Conservation (phyloP, 1,140 invertebrate genomes). For the Meloidogyne chitwoodi region DNA sequence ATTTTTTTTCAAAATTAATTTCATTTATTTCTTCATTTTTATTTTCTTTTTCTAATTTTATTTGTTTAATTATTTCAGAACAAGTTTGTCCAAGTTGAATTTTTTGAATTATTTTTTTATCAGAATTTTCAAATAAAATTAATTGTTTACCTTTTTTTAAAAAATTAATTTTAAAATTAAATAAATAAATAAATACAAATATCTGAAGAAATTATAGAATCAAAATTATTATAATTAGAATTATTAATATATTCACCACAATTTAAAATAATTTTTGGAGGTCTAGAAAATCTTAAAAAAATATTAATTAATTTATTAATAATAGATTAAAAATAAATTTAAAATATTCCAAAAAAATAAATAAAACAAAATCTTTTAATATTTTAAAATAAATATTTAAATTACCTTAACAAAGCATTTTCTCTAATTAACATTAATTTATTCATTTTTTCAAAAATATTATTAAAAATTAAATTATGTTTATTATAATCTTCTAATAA, state of each 20-base stretch:
- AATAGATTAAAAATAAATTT: no score
- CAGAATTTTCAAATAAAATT: neutral
- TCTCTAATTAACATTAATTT: constrained; percentile 39
- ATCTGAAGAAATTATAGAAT: neutral
- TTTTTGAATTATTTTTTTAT: neutral
- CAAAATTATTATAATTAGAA: neutral
- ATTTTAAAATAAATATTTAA: neutral
- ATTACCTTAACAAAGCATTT: constrained; percentile 37
- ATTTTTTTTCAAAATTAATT: neutral
- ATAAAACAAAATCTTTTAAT: no score
- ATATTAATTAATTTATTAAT: neutral
- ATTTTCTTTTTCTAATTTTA: neutral
- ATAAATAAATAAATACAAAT: neutral
- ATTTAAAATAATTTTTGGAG: constrained; percentile 51
- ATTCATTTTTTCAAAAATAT: constrained; percentile 45
- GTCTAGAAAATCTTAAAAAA: constrained; percentile 34
- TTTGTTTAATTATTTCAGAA: neutral
- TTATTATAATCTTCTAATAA: constrained; percentile 71
- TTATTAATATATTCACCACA: constrained; percentile 35
- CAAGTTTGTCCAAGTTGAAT: neutral
- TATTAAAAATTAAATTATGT: constrained; percentile 59
- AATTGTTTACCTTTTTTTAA: neutral
- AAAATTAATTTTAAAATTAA: neutral
- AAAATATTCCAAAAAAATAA: no score
- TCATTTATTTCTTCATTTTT: neutral